phyloP scores from a whole-genome alignment of 2,888 invertebrate species.

The Leptinotarsa haldemani region DNA sequence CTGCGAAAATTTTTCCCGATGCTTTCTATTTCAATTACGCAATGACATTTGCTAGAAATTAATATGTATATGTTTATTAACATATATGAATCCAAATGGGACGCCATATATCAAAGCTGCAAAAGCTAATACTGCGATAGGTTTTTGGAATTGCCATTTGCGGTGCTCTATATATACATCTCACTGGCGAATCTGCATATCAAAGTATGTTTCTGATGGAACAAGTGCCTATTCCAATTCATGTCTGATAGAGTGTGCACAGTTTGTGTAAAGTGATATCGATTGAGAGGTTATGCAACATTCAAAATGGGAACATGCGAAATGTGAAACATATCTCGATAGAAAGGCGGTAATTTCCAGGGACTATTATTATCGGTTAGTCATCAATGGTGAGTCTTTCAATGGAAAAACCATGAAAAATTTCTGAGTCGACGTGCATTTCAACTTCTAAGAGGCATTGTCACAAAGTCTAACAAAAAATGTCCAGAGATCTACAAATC shows the following conservation, averaged over 20 bases:
- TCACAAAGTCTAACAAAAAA: too few species aligned
- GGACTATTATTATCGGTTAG: too few species aligned
- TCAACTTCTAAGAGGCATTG: too few species aligned
- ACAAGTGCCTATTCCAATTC: slow-evolving; percentile 3
- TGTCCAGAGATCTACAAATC: too few species aligned
- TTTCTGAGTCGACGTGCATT: too few species aligned
- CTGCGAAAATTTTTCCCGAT: slow-evolving; percentile 10
- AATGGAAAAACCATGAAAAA: too few species aligned
- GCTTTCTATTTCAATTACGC: slow-evolving; percentile 25
- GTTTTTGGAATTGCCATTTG: slow-evolving; percentile 19
- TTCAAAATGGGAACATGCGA: too few species aligned
- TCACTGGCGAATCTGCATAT: slow-evolving; percentile 14
- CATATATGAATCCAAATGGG: slow-evolving; percentile 25
- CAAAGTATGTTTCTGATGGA: slow-evolving; percentile 13
- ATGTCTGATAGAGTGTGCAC: slow-evolving; percentile 10
- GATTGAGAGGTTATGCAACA: background rate
- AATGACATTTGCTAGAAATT: slow-evolving; percentile 14
- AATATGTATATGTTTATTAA: slow-evolving; percentile 24
- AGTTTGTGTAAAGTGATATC: slow-evolving; percentile 11
- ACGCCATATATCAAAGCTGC: slow-evolving; percentile 24
- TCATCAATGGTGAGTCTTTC: too few species aligned
- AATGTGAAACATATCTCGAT: too few species aligned
- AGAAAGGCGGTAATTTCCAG: too few species aligned
- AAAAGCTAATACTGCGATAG: slow-evolving; percentile 5
- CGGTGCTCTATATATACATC: background rate